A percentile compares a stretch with the other conserved stretches of the same genome.
Conservation (phyloP, 1,140 invertebrate genomes). For the Hydropsyche tenuis region DNA sequence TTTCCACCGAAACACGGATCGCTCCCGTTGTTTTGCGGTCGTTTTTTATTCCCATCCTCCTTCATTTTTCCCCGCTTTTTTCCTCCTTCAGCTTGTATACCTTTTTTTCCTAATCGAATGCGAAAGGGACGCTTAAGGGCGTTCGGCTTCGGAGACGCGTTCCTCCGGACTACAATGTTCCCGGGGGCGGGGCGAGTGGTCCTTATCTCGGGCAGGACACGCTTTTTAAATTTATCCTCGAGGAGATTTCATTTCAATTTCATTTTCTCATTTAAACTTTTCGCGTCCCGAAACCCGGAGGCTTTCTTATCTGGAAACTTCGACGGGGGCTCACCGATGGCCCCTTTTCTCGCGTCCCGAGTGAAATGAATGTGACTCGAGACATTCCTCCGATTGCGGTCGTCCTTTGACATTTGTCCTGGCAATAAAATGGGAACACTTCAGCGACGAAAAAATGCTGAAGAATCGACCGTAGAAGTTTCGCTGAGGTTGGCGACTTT, state of each 20-base stretch:
- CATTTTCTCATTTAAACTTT: conserved; percentile 43
- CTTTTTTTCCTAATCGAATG: neutral
- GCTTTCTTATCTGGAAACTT: neutral
- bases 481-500: too few species aligned
- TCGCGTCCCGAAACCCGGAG: neutral
- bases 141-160: neutral
- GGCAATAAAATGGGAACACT: too few species aligned
- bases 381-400: conserved; percentile 9
- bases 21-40: neutral
- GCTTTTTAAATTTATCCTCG: conserved; percentile 39
- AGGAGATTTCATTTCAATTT: conserved; percentile 43
- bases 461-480: too few species aligned
- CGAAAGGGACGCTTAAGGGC: too few species aligned
- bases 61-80: neutral
- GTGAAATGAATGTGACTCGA: conserved; percentile 6
- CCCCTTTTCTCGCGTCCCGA: conserved; percentile 15
- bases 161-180: neutral
- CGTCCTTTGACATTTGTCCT: conserved; percentile 15
- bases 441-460: too few species aligned
- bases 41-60: conserved; percentile 19
- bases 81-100: neutral
- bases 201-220: conserved; percentile 33
- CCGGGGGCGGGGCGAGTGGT: neutral
- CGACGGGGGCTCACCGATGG: neutral
- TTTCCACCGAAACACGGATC: neutral